phyloP scores from a whole-genome alignment of 2,888 invertebrate genomes.

The Allacma fusca region DNA sequence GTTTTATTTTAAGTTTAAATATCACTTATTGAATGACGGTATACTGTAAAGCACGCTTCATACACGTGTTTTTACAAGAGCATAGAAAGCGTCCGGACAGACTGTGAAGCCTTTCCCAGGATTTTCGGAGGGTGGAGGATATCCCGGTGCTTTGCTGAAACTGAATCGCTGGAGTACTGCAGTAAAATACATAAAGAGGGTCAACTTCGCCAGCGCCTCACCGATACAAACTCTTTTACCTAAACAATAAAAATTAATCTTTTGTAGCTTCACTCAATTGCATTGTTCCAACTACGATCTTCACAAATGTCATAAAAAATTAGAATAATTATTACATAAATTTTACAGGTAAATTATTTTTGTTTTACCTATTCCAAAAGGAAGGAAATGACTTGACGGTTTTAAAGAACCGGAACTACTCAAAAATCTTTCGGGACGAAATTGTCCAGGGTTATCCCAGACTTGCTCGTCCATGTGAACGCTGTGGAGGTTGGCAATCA shows the following conservation, averaged over 20 bases:
- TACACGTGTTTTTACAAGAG: slow-evolving; percentile 45
- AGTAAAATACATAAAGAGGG: slow-evolving; percentile 55
- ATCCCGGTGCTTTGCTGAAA: slow-evolving; percentile 39
- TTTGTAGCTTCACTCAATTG: background rate
- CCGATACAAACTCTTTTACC: slow-evolving; percentile 57
- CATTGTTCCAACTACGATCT: too few relatives aligned
- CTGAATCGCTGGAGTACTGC: slow-evolving; percentile 53
- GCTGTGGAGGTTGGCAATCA: slow-evolving; percentile 55
- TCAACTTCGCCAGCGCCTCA: slow-evolving; percentile 53
- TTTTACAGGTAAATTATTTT: background rate
- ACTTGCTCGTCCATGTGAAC: slow-evolving; percentile 53
- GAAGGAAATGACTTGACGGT: slow-evolving; percentile 47
- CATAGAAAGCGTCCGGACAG: slow-evolving; percentile 51
- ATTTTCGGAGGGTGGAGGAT: slow-evolving; percentile 46
- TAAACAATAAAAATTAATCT: slow-evolving; percentile 20
- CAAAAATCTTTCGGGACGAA: slow-evolving; percentile 54
- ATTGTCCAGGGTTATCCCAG: slow-evolving; percentile 48
- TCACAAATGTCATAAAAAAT: too few relatives aligned
- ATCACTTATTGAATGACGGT: too few relatives aligned
- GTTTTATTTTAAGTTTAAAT: too few relatives aligned
- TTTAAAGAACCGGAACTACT: slow-evolving; percentile 47
- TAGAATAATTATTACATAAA: too few relatives aligned
- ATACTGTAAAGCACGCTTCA: too few relatives aligned
- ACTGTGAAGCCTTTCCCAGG: slow-evolving; percentile 55
- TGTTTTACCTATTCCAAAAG: slow-evolving; percentile 57